Evolutionary conservation across 1,140 invertebrate genomes (phyloP).

Genomic region (Aphis craccivora): DNA sequence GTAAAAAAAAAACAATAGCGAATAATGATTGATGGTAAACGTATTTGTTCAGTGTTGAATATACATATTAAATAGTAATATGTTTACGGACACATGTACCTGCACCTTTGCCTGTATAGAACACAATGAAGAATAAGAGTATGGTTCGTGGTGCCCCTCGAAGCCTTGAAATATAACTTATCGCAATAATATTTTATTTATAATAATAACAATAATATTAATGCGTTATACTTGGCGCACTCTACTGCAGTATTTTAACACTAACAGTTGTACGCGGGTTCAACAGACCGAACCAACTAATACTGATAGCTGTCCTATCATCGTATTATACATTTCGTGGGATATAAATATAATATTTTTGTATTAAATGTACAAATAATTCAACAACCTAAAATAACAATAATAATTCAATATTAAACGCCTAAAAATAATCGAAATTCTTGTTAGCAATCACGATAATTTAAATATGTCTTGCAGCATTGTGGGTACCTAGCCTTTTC

Average conservation of each 20-base stretch:
- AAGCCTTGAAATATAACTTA: neutral
- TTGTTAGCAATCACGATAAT: too few species aligned
- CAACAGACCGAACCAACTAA: neutral
- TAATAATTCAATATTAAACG: too few species aligned
- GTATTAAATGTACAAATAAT: too few species aligned
- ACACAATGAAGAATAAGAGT: neutral
- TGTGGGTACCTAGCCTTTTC: too few species aligned
- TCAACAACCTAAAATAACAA: too few species aligned
- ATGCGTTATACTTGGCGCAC: neutral
- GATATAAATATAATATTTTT: too few species aligned
- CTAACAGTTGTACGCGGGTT: neutral
- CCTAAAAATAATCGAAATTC: too few species aligned
- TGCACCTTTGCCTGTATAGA: neutral
- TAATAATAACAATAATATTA: neutral
- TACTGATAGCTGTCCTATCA: neutral
- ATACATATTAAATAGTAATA: neutral
- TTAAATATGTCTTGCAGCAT: too few species aligned
- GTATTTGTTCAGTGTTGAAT: neutral
- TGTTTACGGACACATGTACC: neutral
- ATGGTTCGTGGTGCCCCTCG: neutral
- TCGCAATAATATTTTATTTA: neutral
- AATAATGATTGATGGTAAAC: neutral
- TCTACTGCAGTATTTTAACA: neutral
- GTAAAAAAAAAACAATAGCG: neutral
- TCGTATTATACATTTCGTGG: too few species aligned